Conservation (phyloP, 2,888 invertebrate genomes). For the Euspilapteryx auroguttella region DNA sequence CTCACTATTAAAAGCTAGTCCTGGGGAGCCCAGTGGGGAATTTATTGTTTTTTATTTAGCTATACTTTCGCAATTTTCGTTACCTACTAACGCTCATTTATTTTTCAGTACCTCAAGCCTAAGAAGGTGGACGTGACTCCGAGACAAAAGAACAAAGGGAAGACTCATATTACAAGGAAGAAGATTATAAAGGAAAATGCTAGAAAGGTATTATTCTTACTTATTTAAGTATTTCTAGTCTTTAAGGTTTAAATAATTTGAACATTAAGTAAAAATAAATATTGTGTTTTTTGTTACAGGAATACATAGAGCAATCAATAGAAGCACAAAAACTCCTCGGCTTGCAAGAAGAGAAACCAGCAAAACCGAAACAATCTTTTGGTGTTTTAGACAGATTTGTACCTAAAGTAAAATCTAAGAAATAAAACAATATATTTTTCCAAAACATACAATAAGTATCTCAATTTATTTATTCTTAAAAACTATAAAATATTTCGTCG, state of each 20-base stretch:
- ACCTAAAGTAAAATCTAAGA: slow-evolving; percentile 39
- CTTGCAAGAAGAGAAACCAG: slow-evolving; percentile 20
- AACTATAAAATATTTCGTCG: no score
- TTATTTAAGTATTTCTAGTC: no score
- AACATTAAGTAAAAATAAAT: no score
- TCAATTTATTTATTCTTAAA: no score
- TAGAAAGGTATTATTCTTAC: slow-evolving; percentile 61
- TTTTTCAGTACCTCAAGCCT: slow-evolving; percentile 73
- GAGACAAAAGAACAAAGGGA: slow-evolving; percentile 77
- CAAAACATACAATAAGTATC: slow-evolving; percentile 1
- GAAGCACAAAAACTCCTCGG: slow-evolving; percentile 29
- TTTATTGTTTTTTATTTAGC: no score
- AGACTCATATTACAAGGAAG: slow-evolving; percentile 74
- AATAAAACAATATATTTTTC: slow-evolving; percentile 5
- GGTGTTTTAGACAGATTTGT: slow-evolving; percentile 74
- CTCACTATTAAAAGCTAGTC: no score
- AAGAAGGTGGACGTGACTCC: slow-evolving; percentile 77
- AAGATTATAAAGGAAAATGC: slow-evolving; percentile 73
- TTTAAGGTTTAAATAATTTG: no score
- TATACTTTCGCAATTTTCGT: no score
- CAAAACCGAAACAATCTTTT: slow-evolving; percentile 36
- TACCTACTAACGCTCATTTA: no score
- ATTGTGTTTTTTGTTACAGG: no score
- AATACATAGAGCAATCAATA: slow-evolving; percentile 30
- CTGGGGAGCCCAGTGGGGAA: no score